These are phyloP conservation scores for Riparia riparia DNA, from an alignment of 2,113 vertebrate genomes.

Conservation along the genomic window DNA sequence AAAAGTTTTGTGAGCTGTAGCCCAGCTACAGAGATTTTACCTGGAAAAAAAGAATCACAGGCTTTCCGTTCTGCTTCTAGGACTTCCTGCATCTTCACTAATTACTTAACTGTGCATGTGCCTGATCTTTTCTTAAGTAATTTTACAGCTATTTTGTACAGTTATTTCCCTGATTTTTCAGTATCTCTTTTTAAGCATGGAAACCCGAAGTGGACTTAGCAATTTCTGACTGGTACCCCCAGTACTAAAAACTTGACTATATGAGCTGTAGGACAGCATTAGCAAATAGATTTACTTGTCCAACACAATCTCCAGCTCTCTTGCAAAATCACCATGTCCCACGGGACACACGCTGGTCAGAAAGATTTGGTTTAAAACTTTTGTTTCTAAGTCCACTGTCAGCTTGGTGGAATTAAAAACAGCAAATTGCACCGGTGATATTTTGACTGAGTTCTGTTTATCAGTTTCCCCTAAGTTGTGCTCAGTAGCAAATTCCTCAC, in stretches of 20 bases:
- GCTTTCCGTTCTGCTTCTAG: background rate
- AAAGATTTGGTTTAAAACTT: background rate
- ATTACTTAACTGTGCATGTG: background rate
- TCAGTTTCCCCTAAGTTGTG: background rate
- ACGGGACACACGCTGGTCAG: accelerated
- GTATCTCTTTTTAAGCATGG: background rate
- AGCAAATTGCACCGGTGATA: background rate
- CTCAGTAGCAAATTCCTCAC: background rate
- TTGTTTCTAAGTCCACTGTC: background rate
- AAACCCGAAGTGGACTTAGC: background rate
- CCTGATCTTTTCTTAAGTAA: background rate
- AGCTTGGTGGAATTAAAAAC: background rate
- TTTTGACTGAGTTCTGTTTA: background rate
- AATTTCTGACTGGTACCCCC: background rate
- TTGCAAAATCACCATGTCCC: background rate
- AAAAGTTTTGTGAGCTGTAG: background rate
- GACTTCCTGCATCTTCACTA: background rate
- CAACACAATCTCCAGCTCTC: background rate
- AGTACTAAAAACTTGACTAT: background rate
- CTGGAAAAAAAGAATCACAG: background rate
- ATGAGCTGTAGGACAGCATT: background rate
- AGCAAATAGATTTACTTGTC: background rate
- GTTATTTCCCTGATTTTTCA: background rate
- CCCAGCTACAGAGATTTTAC: background rate
- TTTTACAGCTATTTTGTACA: background rate